Conservation (phyloP, 1,140 invertebrate genomes). For the Drosophila azteca region DNA sequence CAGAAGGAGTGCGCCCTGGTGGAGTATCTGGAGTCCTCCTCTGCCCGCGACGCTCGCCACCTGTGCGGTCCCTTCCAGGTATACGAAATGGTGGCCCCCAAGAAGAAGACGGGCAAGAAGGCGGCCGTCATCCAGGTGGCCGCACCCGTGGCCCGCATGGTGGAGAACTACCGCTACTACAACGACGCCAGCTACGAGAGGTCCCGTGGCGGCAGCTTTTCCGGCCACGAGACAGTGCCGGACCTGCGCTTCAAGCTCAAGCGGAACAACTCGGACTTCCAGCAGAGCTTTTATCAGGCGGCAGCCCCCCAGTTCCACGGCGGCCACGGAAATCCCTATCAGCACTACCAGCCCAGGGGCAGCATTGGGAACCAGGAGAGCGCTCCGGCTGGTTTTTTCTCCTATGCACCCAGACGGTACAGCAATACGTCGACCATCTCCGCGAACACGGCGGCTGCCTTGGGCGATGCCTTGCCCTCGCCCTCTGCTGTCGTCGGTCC, state of each 20-base stretch:
- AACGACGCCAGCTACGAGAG: constrained; percentile 74
- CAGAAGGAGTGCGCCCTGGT: constrained; percentile 93
- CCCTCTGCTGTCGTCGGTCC: constrained; percentile 44
- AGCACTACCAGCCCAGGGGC: constrained; percentile 64
- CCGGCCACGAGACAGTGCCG: constrained; percentile 64
- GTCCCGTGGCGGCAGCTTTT: constrained; percentile 79
- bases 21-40: constrained; percentile 94
- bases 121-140: constrained; percentile 74
- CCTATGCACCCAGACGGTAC: constrained; percentile 72
- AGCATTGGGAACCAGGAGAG: constrained; percentile 36
- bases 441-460: constrained; percentile 62
- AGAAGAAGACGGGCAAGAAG: constrained; percentile 83
- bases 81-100: constrained; percentile 82
- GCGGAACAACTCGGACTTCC: constrained; percentile 80
- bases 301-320: constrained; percentile 34
- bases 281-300: constrained; percentile 64
- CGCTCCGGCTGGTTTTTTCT: constrained; percentile 60
- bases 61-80: constrained; percentile 83
- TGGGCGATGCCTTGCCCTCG: constrained; percentile 42
- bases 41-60: constrained; percentile 91
- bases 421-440: constrained; percentile 80
- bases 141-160: constrained; percentile 77
- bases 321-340: constrained; percentile 45
- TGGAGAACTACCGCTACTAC: constrained; percentile 83
- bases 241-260: constrained; percentile 77